Conservation (phyloP, 1,140 invertebrate species). For the Pseudachorutes palmiensis region DNA sequence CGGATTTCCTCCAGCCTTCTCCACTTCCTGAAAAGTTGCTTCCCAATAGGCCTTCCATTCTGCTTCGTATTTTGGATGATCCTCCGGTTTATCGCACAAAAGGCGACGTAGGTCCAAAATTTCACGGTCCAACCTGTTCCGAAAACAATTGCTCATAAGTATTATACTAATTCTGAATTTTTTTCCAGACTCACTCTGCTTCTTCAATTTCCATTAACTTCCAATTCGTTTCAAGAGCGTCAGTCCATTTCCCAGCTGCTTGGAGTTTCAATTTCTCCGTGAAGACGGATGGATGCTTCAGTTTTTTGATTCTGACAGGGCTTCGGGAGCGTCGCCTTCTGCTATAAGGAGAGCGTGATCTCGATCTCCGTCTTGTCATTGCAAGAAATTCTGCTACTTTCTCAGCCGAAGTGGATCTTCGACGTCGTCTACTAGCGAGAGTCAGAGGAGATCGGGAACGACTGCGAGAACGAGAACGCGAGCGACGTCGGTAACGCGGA, state of each 20-base stretch:
- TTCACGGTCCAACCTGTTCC: background rate
- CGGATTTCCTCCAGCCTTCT: conserved; percentile 25
- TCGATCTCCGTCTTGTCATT: background rate
- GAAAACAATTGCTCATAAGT: background rate
- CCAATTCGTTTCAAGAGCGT: conserved; percentile 13
- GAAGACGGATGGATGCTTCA: conserved; percentile 2
- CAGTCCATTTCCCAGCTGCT: conserved; percentile 20
- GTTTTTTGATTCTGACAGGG: background rate
- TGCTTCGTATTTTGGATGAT: conserved; percentile 23
- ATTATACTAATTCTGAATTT: background rate
- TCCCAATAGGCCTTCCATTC: conserved; percentile 35
- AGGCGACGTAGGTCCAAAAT: background rate
- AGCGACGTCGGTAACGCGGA: background rate
- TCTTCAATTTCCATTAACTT: conserved; percentile 18
- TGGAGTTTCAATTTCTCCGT: conserved; percentile 11
- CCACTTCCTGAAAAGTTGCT: conserved; percentile 21
- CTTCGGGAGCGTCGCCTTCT: background rate
- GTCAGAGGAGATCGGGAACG: background rate
- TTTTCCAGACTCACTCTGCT: conserved; percentile 4
- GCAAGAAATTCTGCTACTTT: background rate
- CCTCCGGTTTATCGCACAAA: conserved; percentile 18
- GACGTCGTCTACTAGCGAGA: background rate
- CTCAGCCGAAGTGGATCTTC: background rate
- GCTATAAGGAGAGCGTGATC: background rate
- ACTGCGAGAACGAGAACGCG: background rate